A percentile compares a stretch with the other conserved stretches of the same genome.
Conservation (phyloP, 2,888 invertebrate genomes). For the Mayetiola destructor region DNA sequence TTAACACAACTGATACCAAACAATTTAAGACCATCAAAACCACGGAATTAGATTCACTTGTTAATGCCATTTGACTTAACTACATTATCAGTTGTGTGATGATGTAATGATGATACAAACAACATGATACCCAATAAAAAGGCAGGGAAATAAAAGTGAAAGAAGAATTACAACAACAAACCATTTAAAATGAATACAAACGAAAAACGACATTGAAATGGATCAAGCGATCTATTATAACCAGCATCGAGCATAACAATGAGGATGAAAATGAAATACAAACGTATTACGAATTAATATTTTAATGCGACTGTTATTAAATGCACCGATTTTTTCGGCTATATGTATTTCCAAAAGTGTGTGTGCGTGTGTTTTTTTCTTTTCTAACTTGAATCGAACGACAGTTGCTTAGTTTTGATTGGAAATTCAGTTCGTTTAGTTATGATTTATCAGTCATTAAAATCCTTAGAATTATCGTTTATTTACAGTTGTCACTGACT, state of each 20-base stretch:
- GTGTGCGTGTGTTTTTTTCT: too few relatives aligned
- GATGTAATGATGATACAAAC: too few relatives aligned
- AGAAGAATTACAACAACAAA: background rate
- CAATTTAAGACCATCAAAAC: too few relatives aligned
- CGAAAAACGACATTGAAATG: background rate
- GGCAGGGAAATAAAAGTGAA: background rate
- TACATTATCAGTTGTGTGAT: slow-evolving; percentile 3
- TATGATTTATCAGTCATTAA: too few relatives aligned
- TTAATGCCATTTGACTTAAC: slow-evolving; percentile 11
- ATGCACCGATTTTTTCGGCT: slow-evolving; percentile 8
- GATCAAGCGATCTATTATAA: background rate
- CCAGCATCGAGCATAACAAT: background rate
- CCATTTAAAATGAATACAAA: background rate
- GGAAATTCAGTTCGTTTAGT: too few relatives aligned
- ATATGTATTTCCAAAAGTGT: too few relatives aligned
- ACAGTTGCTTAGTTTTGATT: too few relatives aligned
- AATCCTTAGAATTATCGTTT: too few relatives aligned
- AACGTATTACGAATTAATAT: slow-evolving; percentile 9
- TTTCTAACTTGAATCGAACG: too few relatives aligned
- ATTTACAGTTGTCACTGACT: too few relatives aligned
- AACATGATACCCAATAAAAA: background rate
- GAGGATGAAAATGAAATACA: slow-evolving; percentile 1
- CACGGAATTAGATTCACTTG: slow-evolving; percentile 7
- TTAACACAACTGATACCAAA: too few relatives aligned
- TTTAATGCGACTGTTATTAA: slow-evolving; percentile 12